Evolutionary conservation across 2,888 invertebrate species (phyloP).

Genomic region (Ornithoptera priamus): DNA sequence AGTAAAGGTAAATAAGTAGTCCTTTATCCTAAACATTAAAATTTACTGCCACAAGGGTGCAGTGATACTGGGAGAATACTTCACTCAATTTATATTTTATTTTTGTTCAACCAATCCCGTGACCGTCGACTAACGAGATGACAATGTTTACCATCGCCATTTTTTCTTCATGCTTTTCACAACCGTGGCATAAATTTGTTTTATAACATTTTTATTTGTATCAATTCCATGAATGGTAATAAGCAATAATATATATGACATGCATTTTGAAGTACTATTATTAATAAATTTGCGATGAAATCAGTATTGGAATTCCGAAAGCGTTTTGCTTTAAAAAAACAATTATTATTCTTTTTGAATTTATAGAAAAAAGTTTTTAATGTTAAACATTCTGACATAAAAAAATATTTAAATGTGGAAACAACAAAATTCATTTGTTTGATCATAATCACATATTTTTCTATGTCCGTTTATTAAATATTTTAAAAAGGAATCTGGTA

Average conservation of each 20-base stretch:
- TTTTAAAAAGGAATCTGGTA: neutral
- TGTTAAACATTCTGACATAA: too few species aligned
- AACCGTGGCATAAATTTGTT: neutral
- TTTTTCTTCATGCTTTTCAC: neutral
- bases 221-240: neutral
- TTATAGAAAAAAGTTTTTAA: neutral
- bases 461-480: neutral
- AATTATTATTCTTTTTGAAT: neutral
- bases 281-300: neutral
- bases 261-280: neutral
- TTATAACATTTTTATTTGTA: neutral
- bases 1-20: neutral
- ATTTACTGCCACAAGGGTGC: neutral
- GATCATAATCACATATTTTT: neutral
- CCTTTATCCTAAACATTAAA: neutral
- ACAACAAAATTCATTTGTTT: neutral
- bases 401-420: too few species aligned
- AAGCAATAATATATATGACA: neutral
- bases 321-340: neutral
- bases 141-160: neutral
- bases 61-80: neutral
- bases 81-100: neutral
- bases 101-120: neutral
- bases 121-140: neutral
- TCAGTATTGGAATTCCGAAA: neutral